Percentiles rank a stretch among this genome's conserved stretches.
phyloP scores from a whole-genome alignment of 2,888 invertebrate species.

The Chymomyza amoena region DNA sequence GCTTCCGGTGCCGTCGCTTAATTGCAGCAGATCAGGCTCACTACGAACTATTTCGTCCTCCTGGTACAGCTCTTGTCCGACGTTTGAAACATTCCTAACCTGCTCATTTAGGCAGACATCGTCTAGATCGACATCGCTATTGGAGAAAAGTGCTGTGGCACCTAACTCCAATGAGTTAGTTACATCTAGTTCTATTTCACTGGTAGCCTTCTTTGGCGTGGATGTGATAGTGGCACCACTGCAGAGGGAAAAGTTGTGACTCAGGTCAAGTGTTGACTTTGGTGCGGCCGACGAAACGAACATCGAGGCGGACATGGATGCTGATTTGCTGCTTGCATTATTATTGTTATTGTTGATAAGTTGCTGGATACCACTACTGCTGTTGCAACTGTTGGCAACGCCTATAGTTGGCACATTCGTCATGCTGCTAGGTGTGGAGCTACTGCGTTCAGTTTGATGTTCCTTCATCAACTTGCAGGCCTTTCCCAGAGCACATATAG shows the following conservation, averaged over 20 bases:
- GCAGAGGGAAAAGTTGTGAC: slow-evolving; percentile 42
- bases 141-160: slow-evolving; percentile 89
- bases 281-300: neutral
- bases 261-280: slow-evolving; percentile 48
- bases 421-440: slow-evolving; percentile 73
- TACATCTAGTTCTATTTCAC: slow-evolving; percentile 70
- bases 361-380: neutral
- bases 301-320: neutral
- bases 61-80: slow-evolving; percentile 58
- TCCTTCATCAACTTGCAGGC: slow-evolving; percentile 92
- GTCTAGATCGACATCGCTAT: slow-evolving; percentile 90
- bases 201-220: slow-evolving; percentile 60
- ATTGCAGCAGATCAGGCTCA: slow-evolving; percentile 75
- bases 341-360: slow-evolving; percentile 34
- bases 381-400: slow-evolving; percentile 8
- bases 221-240: slow-evolving; percentile 47
- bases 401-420: slow-evolving; percentile 69
- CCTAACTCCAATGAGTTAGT: slow-evolving; percentile 81
- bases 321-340: slow-evolving; percentile 50
- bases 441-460: slow-evolving; percentile 81
- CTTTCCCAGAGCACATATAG: slow-evolving; percentile 92
- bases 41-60: slow-evolving; percentile 77
- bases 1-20: slow-evolving; percentile 33
- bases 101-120: slow-evolving; percentile 91
- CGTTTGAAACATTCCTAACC: slow-evolving; percentile 75